Conservation (phyloP, 37 sponge, comb jelly and placozoan species). For the Crambe crambe region DNA sequence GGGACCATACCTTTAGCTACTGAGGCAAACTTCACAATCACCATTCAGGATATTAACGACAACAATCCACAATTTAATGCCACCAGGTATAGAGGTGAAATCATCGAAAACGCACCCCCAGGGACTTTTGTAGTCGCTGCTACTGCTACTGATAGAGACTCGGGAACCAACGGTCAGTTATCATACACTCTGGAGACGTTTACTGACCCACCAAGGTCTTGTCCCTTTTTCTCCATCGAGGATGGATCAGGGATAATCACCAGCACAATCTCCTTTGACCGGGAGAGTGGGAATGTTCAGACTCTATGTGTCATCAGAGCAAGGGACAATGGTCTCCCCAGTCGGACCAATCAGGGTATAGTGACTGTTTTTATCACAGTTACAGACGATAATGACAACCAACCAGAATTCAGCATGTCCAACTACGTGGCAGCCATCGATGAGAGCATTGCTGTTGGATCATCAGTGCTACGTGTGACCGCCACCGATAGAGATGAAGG, state of each 20-base stretch:
- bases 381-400: conserved; percentile 63
- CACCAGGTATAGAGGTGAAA: background rate
- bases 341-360: background rate
- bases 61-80: conserved; percentile 43
- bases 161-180: conserved; percentile 24
- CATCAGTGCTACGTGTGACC: conserved; percentile 29
- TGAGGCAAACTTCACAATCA: conserved; percentile 13
- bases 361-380: conserved; percentile 27
- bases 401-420: conserved; percentile 43
- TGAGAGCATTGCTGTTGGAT: conserved; percentile 49
- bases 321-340: background rate
- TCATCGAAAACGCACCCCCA: conserved; percentile 21
- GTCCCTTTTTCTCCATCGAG: conserved; percentile 18
- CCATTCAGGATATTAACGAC: conserved; percentile 63
- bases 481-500: conserved; percentile 59
- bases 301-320: background rate
- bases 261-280: conserved; percentile 24
- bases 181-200: background rate
- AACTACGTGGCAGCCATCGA: conserved; percentile 3
- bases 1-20: conserved; percentile 8
- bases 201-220: background rate
- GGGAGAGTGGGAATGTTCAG: conserved; percentile 15
- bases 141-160: conserved; percentile 32
- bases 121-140: conserved; percentile 18
- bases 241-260: conserved; percentile 32